Conservation (phyloP, 2,113 vertebrate species). For the Callipepla californica region DNA sequence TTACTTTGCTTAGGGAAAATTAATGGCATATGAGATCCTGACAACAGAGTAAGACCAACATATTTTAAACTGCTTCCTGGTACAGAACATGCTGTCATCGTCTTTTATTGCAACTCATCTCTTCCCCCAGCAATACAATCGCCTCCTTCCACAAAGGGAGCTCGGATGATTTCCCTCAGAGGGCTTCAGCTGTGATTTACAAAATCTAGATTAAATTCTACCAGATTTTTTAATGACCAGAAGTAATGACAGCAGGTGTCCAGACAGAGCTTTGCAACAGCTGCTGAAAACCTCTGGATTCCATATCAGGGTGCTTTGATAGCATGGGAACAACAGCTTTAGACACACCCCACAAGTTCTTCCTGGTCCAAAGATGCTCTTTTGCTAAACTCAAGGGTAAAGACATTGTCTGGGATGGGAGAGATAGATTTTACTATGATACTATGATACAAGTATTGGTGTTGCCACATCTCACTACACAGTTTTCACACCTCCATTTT, state of each 20-base stretch:
- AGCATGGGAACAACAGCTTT: neutral
- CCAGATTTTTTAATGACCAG: neutral
- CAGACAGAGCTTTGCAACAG: neutral
- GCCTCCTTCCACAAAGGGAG: neutral
- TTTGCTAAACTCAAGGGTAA: neutral
- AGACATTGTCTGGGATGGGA: neutral
- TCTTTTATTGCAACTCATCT: neutral
- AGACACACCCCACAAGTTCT: neutral
- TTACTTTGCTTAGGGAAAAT: neutral
- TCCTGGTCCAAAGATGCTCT: neutral
- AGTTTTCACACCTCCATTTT: neutral
- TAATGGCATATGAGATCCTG: neutral
- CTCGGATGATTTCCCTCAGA: neutral
- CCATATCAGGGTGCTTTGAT: neutral
- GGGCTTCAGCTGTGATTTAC: neutral
- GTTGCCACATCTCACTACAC: no score
- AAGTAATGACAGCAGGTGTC: neutral
- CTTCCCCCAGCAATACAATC: neutral
- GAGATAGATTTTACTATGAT: neutral
- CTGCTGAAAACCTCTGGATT: neutral
- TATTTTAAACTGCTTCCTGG: neutral
- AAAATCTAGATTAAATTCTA: neutral
- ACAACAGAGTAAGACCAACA: neutral
- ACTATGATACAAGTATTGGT: neutral
- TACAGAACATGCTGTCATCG: neutral